Evolutionary conservation across 2,113 vertebrate genomes (phyloP), one percentile per base, ranked within the genome.

Genomic region (Haemorhous mexicanus): DNA sequence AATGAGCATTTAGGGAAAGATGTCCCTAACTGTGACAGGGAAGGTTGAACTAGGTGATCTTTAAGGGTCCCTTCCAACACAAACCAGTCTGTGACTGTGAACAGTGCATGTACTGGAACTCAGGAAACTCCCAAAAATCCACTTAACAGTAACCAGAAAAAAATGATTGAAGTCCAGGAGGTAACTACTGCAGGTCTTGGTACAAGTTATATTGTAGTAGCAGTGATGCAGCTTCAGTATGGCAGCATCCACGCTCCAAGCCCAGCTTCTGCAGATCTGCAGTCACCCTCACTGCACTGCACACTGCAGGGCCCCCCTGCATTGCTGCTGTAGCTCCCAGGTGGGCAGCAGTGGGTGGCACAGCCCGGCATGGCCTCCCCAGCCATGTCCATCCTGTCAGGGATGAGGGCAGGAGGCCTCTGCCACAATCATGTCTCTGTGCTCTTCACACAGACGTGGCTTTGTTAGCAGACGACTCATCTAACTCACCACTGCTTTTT

Each of bases 231-330:
- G 5, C 50, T 30, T 53, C 28, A 28, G 5, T 53, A 30, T 53
- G 50, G 50, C 11, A 17, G 50, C 27, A 30, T 30, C 33, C 2
- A 0, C 8, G 7, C 21, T 74, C 75, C 16, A 35, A 35, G 58
- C 49, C 2, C 20, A 62, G 32, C 70, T 85, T 44, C 53, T 26
- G 7, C 56, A 49, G 2, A 12, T 16, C 32, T 47, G 3, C 63
- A 56, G 19, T 66, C 11, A 5, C 0, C 0, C 6, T 47, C 32
- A 0, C 27, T 7, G 50, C 35, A 44, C 0, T 8, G 17, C 13
- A 3, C 4, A 0, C 24, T 19, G 37, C 20, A 22, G 52, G 28
- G 10, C 50, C 44, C 26, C 70, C 41, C 67, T 84, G n/a, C 41
- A 2, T 11, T 2, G 19, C 77, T n/a, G 56, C 63, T 2, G 2